These are phyloP conservation scores for Apis laboriosa DNA, from an alignment of 1,140 invertebrate genomes.

Conservation along the genomic window DNA sequence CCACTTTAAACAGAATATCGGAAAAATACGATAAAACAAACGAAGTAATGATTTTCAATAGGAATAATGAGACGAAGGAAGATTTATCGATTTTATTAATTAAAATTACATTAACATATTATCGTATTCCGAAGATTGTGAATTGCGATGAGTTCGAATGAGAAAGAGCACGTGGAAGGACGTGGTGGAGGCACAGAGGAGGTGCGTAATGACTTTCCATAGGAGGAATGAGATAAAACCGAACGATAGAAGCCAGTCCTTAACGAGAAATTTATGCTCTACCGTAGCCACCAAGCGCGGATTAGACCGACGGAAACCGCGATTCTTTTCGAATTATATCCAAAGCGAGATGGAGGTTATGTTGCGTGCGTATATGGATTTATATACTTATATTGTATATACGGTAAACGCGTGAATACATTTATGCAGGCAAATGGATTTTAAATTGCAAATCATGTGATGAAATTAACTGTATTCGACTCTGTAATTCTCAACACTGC, in stretches of 20 bases:
- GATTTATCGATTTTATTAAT: too few species aligned
- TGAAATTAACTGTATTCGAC: slow-evolving; percentile 19
- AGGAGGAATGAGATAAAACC: slow-evolving; percentile 36
- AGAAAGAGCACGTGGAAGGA: slow-evolving; percentile 9
- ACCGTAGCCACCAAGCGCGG: slow-evolving; percentile 23
- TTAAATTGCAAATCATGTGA: slow-evolving; percentile 11
- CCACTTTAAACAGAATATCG: too few species aligned
- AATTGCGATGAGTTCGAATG: not conserved
- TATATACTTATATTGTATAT: not conserved
- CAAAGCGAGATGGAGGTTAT: not conserved
- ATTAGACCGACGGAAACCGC: slow-evolving; percentile 39
- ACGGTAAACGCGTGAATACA: not conserved
- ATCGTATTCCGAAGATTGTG: too few species aligned
- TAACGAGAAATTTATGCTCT: slow-evolving; percentile 57
- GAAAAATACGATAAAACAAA: too few species aligned
- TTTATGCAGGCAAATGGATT: slow-evolving; percentile 7
- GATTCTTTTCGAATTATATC: slow-evolving; percentile 33
- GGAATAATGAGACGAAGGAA: too few species aligned
- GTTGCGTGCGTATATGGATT: not conserved
- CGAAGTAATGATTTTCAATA: too few species aligned
- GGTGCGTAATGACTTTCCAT: slow-evolving; percentile 49
- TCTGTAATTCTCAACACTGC: not conserved
- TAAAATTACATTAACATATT: too few species aligned
- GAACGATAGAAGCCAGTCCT: slow-evolving; percentile 48
- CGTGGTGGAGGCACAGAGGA: not conserved